Conservation (phyloP, 2,888 invertebrate genomes). For the Drosophila paramelanica region DNA sequence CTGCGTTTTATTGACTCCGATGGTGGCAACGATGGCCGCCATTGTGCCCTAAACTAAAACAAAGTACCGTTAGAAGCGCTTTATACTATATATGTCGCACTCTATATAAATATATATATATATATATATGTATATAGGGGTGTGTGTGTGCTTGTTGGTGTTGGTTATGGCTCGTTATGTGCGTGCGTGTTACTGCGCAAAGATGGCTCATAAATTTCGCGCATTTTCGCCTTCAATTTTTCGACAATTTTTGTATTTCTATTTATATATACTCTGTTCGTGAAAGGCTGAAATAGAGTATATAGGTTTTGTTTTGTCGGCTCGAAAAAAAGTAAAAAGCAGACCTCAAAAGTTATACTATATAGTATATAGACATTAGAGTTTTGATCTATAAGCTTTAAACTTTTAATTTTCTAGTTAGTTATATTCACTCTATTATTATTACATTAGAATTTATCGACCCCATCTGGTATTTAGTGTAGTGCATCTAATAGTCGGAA, state of each 20-base stretch:
- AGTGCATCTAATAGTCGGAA: background rate
- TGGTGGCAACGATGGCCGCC: conserved; percentile 58
- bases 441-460: no score
- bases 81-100: conserved; percentile 33
- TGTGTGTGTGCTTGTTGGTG: conserved; percentile 44
- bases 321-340: no score
- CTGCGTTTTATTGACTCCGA: conserved; percentile 78
- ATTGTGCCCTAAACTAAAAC: conserved; percentile 77
- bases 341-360: no score
- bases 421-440: no score
- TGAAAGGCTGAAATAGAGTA: no score
- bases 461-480: no score
- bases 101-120: background rate
- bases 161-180: conserved; percentile 75
- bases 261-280: background rate
- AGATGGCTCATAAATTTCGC: conserved; percentile 78
- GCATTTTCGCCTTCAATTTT: conserved; percentile 71
- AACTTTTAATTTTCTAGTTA: no score
- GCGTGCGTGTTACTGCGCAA: conserved; percentile 78
- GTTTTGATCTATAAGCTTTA: no score
- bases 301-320: no score
- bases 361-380: no score
- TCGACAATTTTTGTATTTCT: conserved; percentile 36
- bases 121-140: background rate
- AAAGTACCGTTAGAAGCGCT: conserved; percentile 74